Evolutionary conservation across 2,888 invertebrate genomes (phyloP), one percentile per base, ranked within the genome.

Genomic region (Sarcophaga subvicina): DNA sequence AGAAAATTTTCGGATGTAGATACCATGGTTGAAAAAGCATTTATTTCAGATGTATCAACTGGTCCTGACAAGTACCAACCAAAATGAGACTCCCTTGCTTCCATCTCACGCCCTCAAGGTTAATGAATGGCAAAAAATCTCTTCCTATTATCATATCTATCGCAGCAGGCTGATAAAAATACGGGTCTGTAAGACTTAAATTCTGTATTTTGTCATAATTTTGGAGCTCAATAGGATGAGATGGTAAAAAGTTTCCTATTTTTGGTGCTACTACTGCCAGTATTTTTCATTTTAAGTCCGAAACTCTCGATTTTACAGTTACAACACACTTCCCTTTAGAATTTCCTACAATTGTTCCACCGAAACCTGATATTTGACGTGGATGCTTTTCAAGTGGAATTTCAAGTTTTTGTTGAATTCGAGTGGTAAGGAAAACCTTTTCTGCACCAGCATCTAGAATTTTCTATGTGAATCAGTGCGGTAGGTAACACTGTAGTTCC

Each of bases 141-240:
- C 71, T 71, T n/a, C 79, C 79, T 12, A 79, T 79, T 11, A 79
- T 63, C 54, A 79, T 62, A 47, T 70, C 70, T 45, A 78, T 70
- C 11, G 47, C 14, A 22, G 79, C 14, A 2, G 79, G 70, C 14
- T 63, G 12, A 63, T 49, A 70, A 79, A 22, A 79, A 14, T 71
- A 14, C 4, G 79, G 70, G 54, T 79, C 79, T 2, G 79, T 63
- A 2, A 79, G 25, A 47, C 22, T 63, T 27, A 70, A 45, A 14
- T 54, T 47, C 49, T 66, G 37, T n/a, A 67, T 66, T 20, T 11
- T 66, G 49, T 17, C 11, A 60, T 54, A 17, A 27, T 47, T n/a
- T 37, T 37, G 17, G 45, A 66, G 6, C 37, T 27, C 12, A 66
- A 37, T n/a, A 66, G 37, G 37, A 37, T 37, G 37, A 37, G 37